phyloP scores from a whole-genome alignment of 2,888 invertebrate species.

The Pollenia labialis region DNA sequence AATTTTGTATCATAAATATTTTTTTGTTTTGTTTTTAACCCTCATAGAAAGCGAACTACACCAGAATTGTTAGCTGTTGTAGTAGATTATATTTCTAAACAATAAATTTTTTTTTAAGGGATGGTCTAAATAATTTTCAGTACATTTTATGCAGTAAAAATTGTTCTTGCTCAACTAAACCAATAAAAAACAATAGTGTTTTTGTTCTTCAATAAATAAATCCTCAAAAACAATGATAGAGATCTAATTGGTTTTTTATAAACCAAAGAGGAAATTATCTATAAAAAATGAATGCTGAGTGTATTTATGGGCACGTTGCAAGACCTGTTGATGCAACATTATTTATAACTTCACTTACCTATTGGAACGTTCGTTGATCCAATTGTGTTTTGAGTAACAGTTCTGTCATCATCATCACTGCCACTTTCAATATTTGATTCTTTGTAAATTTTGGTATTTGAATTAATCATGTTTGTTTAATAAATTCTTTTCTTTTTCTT shows the following conservation, averaged over 20 bases:
- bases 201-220: conserved; percentile 37
- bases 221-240: not conserved
- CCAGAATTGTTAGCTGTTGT: not conserved
- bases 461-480: conserved; percentile 29
- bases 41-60: conserved; percentile 4
- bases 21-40: conserved; percentile 16
- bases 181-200: conserved; percentile 51
- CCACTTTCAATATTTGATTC: conserved; percentile 38
- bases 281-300: not conserved
- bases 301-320: not conserved
- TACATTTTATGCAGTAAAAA: not conserved
- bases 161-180: conserved; percentile 11
- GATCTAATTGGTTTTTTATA: conserved; percentile 54
- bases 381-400: not conserved
- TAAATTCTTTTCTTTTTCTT: not conserved
- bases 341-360: conserved; percentile 45
- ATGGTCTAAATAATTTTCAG: conserved; percentile 29
- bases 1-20: conserved; percentile 1
- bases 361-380: conserved; percentile 21
- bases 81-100: conserved; percentile 10
- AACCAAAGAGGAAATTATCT: not conserved
- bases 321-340: conserved; percentile 51
- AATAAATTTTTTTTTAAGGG: conserved; percentile 47
- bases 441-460: conserved; percentile 30
- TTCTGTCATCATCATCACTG: conserved; percentile 8